Conservation (phyloP, 2,113 vertebrate species). For the Sisor rabdophorus region DNA sequence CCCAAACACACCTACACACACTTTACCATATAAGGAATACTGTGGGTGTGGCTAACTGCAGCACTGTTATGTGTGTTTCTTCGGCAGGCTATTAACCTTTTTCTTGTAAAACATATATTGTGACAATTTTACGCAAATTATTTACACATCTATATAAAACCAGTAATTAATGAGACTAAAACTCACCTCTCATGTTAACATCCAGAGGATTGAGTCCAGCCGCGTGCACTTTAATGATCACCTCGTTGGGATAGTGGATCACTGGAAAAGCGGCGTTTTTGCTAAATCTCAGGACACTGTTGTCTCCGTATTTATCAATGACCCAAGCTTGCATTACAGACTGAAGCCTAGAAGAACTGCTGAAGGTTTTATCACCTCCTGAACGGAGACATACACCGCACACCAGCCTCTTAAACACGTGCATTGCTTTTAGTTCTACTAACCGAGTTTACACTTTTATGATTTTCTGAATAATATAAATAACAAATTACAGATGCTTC, state of each 20-base stretch:
- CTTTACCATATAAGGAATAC: not conserved
- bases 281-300: slow-evolving; percentile 82
- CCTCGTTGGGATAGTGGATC: slow-evolving; percentile 88
- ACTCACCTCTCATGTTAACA: slow-evolving; percentile 84
- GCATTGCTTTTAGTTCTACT: slow-evolving; percentile 45
- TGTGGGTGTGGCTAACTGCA: not conserved
- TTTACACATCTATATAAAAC: too few species aligned
- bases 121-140: too few species aligned
- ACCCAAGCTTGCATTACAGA: slow-evolving; percentile 89
- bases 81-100: too few species aligned
- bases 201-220: slow-evolving; percentile 89
- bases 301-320: slow-evolving; percentile 84
- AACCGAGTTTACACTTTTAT: too few species aligned
- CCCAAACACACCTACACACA: too few species aligned
- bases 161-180: too few species aligned
- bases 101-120: too few species aligned
- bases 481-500: too few species aligned
- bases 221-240: slow-evolving; percentile 86
- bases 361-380: slow-evolving; percentile 56
- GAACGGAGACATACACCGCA: slow-evolving; percentile 30
- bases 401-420: slow-evolving; percentile 27
- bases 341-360: slow-evolving; percentile 58
- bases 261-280: slow-evolving; percentile 77
- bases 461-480: too few species aligned
- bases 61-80: not conserved